These are phyloP conservation scores for Lophius piscatorius DNA, from an alignment of 2,113 vertebrate species.

Conservation along the genomic window DNA sequence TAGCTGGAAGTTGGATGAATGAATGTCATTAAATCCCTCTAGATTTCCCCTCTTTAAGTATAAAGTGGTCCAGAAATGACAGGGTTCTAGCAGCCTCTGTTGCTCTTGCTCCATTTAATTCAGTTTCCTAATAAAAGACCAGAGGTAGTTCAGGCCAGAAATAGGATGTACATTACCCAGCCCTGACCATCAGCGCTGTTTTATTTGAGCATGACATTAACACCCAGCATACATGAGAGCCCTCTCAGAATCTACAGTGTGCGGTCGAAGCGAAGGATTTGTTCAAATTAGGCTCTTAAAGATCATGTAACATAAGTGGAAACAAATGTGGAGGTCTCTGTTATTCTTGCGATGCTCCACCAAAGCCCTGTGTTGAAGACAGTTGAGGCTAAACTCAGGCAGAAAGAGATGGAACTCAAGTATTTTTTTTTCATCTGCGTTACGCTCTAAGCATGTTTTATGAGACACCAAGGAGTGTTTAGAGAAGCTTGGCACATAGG, in stretches of 20 bases:
- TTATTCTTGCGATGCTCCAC: constrained; percentile 62
- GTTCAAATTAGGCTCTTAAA: constrained; percentile 83
- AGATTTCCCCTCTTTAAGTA: background rate
- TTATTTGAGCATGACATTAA: constrained; percentile 75
- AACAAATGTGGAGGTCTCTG: constrained; percentile 78
- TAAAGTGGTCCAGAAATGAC: constrained; percentile 60
- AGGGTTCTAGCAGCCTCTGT: constrained; percentile 48
- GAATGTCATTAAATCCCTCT: constrained; percentile 2
- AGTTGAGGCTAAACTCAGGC: constrained; percentile 24
- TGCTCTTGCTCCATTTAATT: constrained; percentile 53
- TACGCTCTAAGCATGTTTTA: constrained; percentile 21
- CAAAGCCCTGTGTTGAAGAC: constrained; percentile 42
- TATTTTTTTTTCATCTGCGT: constrained; percentile 8
- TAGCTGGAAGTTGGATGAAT: constrained; percentile 3
- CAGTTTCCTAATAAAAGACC: constrained; percentile 69
- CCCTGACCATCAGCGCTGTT: constrained; percentile 56
- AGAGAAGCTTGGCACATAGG: constrained; percentile 38
- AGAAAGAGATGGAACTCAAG: constrained; percentile 8
- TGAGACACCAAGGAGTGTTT: constrained; percentile 64
- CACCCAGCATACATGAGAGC: constrained; percentile 66
- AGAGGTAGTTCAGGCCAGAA: constrained; percentile 47
- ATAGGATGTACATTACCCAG: constrained; percentile 51
- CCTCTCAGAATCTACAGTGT: constrained; percentile 74
- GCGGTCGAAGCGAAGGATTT: constrained; percentile 77
- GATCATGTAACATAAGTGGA: constrained; percentile 83